Base-by-base conservation (phyloP, 1,140 invertebrate species). In the Leptopilina boulardi region DNA sequence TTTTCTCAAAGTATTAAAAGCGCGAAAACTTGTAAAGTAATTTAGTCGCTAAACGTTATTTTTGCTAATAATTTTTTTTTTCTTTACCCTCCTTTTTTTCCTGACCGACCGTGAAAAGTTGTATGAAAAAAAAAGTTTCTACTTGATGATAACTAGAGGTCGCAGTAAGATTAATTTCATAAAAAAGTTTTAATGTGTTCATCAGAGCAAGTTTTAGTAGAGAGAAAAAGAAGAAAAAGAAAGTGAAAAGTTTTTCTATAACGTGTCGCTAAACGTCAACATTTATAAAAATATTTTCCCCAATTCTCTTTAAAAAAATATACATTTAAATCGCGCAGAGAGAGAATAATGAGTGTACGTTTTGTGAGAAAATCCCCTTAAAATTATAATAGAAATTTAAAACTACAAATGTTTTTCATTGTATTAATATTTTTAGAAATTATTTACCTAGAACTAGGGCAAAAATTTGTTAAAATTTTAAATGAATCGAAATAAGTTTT, bases 91-190 rank as follows among this genome's bases (percentile, higher is more conserved):
- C 19, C 19, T 11, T 56, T 74, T 74, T 54, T 54, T 34, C 38
- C 34, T 47, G 2, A 56, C 13, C 15, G 8, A 44, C 18, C 74
- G 4, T 54, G 44, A 54, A 71, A 34, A 66, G 59, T 75, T 75
- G n/a, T 71, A 18, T 8, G 13, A 13, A 10, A 23, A 13, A 44
- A 21, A 21, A 51, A 54, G 8, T 47, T 30, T 13, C 70, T 44
- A 9, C 11, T 18, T 74, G 23, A 19, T 4, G 18, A 3, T 30
- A 19, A 18, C 9, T n/a, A n/a, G 38, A 71, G 71, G 54, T 23
- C 26, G 44, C 34, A 41, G 71, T 76, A 76, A 76, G 47, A 71
- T 76, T 76, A 76, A 76, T 76, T 75, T 47, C 41, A 66, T 66
- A 66, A n/a, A 23, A 59, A 26, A 66, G 13, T 66, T 66, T 66